phyloP scores from a whole-genome alignment of 1,140 invertebrate genomes.

The Cryptotermes secundus region DNA sequence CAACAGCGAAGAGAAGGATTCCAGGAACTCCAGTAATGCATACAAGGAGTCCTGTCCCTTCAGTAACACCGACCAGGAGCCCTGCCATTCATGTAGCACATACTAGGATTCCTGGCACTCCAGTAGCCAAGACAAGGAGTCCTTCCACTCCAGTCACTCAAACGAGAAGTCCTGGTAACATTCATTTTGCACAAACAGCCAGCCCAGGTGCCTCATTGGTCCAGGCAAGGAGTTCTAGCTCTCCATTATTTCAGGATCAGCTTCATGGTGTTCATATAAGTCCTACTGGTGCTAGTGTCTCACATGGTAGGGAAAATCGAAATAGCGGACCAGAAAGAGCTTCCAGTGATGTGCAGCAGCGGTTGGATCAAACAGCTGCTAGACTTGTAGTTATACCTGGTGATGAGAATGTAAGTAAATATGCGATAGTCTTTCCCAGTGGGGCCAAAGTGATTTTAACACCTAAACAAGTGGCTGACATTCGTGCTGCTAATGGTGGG shows the following conservation, averaged over 20 bases:
- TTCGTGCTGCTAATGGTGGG: conserved; percentile 18
- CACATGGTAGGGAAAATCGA: background rate
- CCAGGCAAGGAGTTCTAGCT: background rate
- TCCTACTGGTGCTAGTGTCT: background rate
- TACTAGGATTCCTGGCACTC: background rate
- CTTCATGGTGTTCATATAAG: too few relatives aligned
- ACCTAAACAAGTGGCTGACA: background rate
- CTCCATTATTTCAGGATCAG: background rate
- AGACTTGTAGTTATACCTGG: background rate
- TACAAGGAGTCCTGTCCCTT: background rate
- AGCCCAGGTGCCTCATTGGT: background rate
- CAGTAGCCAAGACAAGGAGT: background rate
- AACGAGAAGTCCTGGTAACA: background rate
- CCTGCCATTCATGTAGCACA: background rate
- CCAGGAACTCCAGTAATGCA: background rate
- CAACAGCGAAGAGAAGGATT: background rate
- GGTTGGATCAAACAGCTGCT: background rate
- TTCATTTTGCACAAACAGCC: background rate
- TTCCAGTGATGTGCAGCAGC: background rate
- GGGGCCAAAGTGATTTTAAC: background rate
- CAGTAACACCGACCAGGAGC: background rate
- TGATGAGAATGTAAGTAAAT: background rate
- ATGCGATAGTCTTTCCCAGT: background rate
- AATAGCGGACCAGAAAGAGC: too few relatives aligned
- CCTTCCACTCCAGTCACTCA: background rate